Conservation (phyloP, 2,113 vertebrate species). For the Coreoperca whiteheadi region DNA sequence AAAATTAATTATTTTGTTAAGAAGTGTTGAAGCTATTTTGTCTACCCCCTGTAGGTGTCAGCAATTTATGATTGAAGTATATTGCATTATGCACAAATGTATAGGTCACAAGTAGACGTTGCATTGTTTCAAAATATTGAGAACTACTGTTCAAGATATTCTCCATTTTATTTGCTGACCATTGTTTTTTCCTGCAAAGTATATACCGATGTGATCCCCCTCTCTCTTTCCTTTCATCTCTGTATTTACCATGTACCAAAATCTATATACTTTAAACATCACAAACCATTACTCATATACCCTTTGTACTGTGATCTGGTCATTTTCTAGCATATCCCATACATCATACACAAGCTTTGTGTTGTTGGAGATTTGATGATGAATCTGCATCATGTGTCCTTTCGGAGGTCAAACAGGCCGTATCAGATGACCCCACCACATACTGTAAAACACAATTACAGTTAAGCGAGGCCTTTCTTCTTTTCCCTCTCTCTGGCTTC, state of each 20-base stretch:
- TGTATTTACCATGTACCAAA: not conserved
- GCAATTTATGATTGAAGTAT: not conserved
- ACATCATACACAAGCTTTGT: constrained; percentile 2
- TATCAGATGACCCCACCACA: constrained; percentile 34
- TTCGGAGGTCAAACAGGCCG: constrained; percentile 34
- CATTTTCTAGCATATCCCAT: constrained; percentile 7
- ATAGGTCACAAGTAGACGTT: not conserved
- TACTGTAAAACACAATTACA: constrained; percentile 24
- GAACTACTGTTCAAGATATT: not conserved
- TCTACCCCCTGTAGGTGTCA: not conserved
- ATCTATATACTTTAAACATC: not conserved
- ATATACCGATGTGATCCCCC: not conserved
- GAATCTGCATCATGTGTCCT: constrained; percentile 16
- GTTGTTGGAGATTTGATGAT: constrained; percentile 2
- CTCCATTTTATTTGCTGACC: not conserved
- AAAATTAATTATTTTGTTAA: no score
- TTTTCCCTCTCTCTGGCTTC: not conserved
- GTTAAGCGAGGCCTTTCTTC: not conserved
- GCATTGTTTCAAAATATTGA: not conserved
- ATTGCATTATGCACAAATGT: not conserved
- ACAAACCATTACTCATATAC: not conserved
- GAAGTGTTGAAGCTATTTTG: not conserved
- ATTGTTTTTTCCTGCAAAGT: not conserved
- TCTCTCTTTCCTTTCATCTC: not conserved
- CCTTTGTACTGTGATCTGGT: constrained; percentile 9